Conservation (phyloP, 2,888 invertebrate species). For the Euplagia quadripunctaria region DNA sequence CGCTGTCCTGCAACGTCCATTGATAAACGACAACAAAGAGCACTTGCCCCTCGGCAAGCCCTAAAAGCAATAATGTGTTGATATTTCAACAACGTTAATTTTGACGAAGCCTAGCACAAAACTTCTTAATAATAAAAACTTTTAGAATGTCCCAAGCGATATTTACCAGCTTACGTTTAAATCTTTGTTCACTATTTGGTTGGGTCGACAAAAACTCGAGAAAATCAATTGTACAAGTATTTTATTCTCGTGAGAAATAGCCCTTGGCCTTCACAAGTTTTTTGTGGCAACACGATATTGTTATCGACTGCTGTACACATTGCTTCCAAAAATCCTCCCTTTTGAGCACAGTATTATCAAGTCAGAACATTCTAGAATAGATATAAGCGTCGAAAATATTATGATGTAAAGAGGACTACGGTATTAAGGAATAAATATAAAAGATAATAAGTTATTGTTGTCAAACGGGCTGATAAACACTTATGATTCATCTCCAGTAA, state of each 20-base stretch:
- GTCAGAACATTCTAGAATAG: constrained; percentile 5
- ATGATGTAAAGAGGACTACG: neutral
- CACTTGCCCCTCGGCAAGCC: too few species aligned
- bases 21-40: neutral
- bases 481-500: neutral
- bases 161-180: constrained; percentile 13
- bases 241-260: constrained; percentile 46
- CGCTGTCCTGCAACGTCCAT: neutral
- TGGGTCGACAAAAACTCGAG: constrained; percentile 16
- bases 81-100: neutral
- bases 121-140: too few species aligned
- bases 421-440: neutral
- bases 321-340: constrained; percentile 27
- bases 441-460: neutral
- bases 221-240: constrained; percentile 38
- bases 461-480: neutral
- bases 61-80: neutral
- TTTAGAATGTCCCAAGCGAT: neutral
- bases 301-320: constrained; percentile 44
- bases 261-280: constrained; percentile 29
- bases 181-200: constrained; percentile 12
- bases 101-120: too few species aligned
- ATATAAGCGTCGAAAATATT: neutral
- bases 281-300: constrained; percentile 33
- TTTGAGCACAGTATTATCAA: constrained; percentile 31